Conservation (phyloP, 2,797 vertebrate species). For the Lacerta agilis region DNA sequence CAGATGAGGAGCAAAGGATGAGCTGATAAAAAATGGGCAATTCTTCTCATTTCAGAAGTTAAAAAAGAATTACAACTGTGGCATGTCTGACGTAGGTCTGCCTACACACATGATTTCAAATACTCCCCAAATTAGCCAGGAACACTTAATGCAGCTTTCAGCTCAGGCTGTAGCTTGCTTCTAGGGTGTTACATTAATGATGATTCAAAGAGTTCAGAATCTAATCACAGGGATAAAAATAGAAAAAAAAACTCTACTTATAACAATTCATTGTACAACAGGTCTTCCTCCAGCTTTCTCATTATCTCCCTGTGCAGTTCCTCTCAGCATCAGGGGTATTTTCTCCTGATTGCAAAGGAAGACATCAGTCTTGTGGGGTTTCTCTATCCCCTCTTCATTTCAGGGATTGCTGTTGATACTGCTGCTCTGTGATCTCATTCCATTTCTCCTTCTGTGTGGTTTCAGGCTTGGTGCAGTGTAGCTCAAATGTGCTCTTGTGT, state of each 20-base stretch:
- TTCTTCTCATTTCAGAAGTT: constrained; percentile 39
- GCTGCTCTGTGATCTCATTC: no score
- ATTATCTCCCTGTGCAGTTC: not conserved
- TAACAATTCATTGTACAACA: constrained; percentile 67
- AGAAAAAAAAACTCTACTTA: constrained; percentile 40
- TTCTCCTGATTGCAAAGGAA: not conserved
- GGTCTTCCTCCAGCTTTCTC: constrained; percentile 30
- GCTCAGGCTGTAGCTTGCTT: constrained; percentile 47
- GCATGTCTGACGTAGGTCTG: constrained; percentile 62
- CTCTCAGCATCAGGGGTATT: not conserved
- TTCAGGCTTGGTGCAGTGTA: not conserved
- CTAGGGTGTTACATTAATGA: constrained; percentile 64
- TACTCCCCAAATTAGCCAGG: constrained; percentile 64
- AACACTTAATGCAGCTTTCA: constrained; percentile 54
- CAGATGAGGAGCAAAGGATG: constrained; percentile 36
- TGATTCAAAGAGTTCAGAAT: constrained; percentile 72
- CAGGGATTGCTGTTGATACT: not conserved
- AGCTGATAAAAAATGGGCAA: constrained; percentile 40
- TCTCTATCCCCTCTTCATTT: not conserved
- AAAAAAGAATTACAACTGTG: constrained; percentile 27
- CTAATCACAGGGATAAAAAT: constrained; percentile 69
- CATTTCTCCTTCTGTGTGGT: not conserved
- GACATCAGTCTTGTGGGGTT: not conserved
- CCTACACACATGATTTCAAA: constrained; percentile 62
- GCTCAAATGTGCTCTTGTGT: no score